Evolutionary conservation across 2,888 invertebrate species (phyloP), one percentile per base, ranked within the genome.

Genomic region (Drosophila leonis): DNA sequence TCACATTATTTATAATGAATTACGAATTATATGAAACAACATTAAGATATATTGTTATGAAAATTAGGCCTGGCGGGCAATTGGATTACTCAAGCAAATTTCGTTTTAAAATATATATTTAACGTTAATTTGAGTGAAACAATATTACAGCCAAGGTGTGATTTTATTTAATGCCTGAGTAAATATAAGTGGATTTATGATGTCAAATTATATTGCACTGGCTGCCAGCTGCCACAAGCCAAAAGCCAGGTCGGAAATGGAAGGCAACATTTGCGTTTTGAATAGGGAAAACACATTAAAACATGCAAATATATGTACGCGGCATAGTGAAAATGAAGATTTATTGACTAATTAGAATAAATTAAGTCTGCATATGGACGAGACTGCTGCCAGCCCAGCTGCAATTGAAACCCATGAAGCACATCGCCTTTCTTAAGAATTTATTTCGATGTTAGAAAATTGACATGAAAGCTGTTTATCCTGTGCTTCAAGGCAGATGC

Each of bases 331-430:
- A 81, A 80, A 92, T 92, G 85, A 87, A 91, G 91, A 92, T 92
- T 92, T 92, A 92, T 92, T 92, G 12, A 48, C 90, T 91, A 90
- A 92, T 92, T 92, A 91, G 91, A 91, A 92, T 90, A 90, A 90
- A 91, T 92, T 91, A 90, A 90, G 82, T 24, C 78, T 83, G 84
- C 79, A 89, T 83, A 82, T 68, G 42, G 31, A 51, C 37, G 41
- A 7, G 49, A 41, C 15, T 46, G 65, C 44, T n/a, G 24, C 15
- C 35, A 44, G 52, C 46, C 33, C 63, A 78, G 51, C 59, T 68
- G 62, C 75, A 77, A 39, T 62, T 63, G 61, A 64, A 63, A 18
- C 12, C 12, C 56, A 56, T n/a, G n/a, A n/a, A n/a, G n/a, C n/a
- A 24, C 44, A 52, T 29, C 2, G 46, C n/a, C 6, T 10, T 35